These are phyloP conservation scores for Pitta sordida DNA, from an alignment of 2,113 vertebrate species.

Conservation along the genomic window DNA sequence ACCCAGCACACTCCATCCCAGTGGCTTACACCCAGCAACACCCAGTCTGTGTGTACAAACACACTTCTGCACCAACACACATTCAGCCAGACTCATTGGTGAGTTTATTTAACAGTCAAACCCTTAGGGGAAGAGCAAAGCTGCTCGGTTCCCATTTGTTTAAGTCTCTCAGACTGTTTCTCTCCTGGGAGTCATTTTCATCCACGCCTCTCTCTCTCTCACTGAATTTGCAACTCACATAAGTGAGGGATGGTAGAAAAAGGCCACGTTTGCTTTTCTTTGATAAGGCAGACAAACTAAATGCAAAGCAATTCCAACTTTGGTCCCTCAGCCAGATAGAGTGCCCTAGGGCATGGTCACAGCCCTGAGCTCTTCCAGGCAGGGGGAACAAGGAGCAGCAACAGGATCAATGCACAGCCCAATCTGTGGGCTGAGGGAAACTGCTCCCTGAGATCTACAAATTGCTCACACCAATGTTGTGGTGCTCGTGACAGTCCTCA, in stretches of 20 bases:
- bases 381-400: neutral
- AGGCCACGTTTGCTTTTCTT: constrained; percentile 4
- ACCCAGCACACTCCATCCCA: neutral
- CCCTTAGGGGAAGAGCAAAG: neutral
- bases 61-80: neutral
- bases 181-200: constrained; percentile 46
- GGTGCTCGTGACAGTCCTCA: neutral
- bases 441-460: neutral
- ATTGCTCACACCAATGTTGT: accelerated
- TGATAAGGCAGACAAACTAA: constrained; percentile 7
- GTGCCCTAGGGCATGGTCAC: neutral
- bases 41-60: neutral
- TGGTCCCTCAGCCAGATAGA: neutral
- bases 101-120: constrained; percentile 44
- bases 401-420: neutral
- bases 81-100: neutral
- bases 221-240: constrained; percentile 1
- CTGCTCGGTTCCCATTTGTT: constrained; percentile 21
- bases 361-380: neutral
- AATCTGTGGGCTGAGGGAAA: neutral
- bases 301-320: neutral
- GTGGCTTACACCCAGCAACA: neutral
- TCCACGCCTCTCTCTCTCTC: constrained; percentile 26
- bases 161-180: constrained; percentile 34
- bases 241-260: neutral